These are phyloP conservation scores for Sula dactylatra DNA, from an alignment of 2,113 vertebrate genomes.

Conservation along the genomic window DNA sequence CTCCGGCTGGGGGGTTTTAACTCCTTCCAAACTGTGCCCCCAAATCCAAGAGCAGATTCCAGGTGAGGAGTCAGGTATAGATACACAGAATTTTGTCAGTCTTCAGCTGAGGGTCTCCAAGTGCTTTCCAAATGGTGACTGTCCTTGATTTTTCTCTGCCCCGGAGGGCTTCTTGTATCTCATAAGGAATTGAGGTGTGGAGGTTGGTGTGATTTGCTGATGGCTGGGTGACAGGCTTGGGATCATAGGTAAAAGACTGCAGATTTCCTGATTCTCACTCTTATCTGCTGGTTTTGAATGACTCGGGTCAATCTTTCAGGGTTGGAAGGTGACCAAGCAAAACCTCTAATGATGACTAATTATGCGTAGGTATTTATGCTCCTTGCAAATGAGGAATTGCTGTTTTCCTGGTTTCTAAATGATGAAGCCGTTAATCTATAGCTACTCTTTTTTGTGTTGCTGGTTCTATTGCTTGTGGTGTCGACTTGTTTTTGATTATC, in stretches of 20 bases:
- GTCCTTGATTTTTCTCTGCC: neutral
- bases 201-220: neutral
- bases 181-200: neutral
- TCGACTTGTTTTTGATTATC: neutral
- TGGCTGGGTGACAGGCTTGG: neutral
- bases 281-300: neutral
- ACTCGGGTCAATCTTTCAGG: neutral
- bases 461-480: neutral
- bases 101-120: neutral
- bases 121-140: neutral
- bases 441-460: neutral
- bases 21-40: neutral
- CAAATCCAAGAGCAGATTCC: neutral
- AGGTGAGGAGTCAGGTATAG: rapidly evolving
- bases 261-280: neutral
- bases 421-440: neutral
- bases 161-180: rapidly evolving
- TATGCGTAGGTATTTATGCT: neutral
- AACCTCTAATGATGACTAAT: neutral
- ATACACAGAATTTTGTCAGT: rapidly evolving
- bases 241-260: neutral
- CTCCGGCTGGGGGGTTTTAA: neutral
- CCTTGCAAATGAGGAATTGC: neutral
- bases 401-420: neutral
- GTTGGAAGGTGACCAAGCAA: neutral